Conservation (phyloP, 2,113 vertebrate genomes). For the Cacatua alba region DNA sequence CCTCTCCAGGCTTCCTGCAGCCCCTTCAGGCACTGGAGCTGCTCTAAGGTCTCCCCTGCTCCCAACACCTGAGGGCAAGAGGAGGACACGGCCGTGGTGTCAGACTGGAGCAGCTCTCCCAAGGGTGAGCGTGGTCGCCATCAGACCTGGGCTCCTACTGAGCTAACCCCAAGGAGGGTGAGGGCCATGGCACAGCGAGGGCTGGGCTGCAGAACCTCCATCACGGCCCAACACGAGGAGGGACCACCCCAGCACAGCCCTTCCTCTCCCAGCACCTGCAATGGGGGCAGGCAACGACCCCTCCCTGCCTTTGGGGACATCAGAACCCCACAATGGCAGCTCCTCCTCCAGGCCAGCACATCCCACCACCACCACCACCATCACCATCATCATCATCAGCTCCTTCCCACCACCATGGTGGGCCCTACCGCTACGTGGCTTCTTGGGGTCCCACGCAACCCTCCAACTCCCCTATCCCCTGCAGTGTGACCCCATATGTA, state of each 20-base stretch:
- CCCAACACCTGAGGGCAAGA: not conserved
- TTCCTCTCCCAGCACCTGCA: too few relatives aligned
- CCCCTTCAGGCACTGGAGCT: not conserved
- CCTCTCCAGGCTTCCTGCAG: not conserved
- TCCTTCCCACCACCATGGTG: not conserved
- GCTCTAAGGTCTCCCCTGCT: not conserved
- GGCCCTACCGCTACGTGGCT: not conserved
- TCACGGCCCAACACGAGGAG: not conserved
- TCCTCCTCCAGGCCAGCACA: not conserved
- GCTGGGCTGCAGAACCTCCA: not conserved
- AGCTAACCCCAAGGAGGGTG: not conserved
- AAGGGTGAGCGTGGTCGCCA: too few relatives aligned
- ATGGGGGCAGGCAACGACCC: not conserved
- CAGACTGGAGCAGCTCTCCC: not conserved
- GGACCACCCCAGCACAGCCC: not conserved
- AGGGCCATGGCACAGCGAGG: fast-evolving
- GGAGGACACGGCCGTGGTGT: not conserved
- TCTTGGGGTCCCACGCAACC: not conserved
- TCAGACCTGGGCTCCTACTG: not conserved
- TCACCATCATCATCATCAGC: not conserved
- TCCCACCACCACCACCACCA: not conserved
- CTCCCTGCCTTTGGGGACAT: not conserved
- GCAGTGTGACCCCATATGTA: not conserved
- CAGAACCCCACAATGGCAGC: fast-evolving
- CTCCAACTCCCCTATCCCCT: not conserved